Percentiles rank a stretch among this genome's conserved stretches.
Conservation (phyloP, 1,140 invertebrate species). For the Penaeus japonicus region DNA sequence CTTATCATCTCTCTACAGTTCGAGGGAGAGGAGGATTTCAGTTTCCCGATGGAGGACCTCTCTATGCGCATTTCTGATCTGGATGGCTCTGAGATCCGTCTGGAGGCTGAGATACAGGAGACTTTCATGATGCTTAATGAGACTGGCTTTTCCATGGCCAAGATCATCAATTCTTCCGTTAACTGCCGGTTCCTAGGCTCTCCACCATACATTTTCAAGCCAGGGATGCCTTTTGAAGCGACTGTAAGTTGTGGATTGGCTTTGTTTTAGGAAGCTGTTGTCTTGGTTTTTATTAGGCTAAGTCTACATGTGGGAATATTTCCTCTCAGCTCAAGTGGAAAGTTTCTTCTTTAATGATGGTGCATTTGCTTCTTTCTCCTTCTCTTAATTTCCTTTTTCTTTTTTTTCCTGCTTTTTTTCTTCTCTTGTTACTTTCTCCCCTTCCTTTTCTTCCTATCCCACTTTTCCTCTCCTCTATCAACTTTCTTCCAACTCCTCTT, state of each 20-base stretch:
- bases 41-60: conserved; percentile 59
- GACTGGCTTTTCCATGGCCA: conserved; percentile 66
- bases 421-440: background rate
- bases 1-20: conserved; percentile 54
- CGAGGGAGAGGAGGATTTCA: conserved; percentile 59
- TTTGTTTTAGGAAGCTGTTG: background rate
- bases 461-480: background rate
- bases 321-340: too few species aligned
- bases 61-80: conserved; percentile 4
- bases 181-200: conserved; percentile 68
- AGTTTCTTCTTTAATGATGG: too few species aligned
- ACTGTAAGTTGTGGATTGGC: conserved; percentile 64
- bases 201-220: conserved; percentile 69
- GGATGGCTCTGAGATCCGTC: conserved; percentile 52
- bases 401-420: background rate
- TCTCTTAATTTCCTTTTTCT: background rate
- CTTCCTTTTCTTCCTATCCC: too few species aligned
- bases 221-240: conserved; percentile 67
- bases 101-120: conserved; percentile 52
- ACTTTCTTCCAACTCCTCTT: background rate
- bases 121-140: conserved; percentile 53
- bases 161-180: conserved; percentile 66
- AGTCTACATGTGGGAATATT: background rate
- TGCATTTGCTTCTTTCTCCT: background rate
- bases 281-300: background rate